phyloP scores from a whole-genome alignment of 2,113 vertebrate genomes.

The Pristiophorus japonicus region DNA sequence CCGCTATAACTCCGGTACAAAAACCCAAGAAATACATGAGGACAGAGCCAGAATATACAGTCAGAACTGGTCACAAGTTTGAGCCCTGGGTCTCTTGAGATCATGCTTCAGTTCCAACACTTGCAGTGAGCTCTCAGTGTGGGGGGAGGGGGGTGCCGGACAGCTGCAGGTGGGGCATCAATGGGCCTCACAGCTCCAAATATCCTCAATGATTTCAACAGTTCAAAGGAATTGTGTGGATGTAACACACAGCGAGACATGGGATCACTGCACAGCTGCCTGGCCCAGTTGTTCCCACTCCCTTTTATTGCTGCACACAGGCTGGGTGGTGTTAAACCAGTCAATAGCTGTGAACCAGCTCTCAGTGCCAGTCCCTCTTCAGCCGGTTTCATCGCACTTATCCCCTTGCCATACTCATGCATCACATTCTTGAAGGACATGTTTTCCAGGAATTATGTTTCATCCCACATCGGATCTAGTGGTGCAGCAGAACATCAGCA shows the following conservation, averaged over 20 bases:
- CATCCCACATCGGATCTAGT: not conserved
- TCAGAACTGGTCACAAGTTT: not conserved
- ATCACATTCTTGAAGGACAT: not conserved
- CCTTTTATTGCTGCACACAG: too few species aligned
- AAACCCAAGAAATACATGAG: not conserved
- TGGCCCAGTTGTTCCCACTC: not conserved
- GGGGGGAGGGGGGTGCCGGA: not conserved
- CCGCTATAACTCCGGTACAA: not conserved
- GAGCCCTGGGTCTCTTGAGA: not conserved
- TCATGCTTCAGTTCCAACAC: not conserved
- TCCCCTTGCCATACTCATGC: not conserved
- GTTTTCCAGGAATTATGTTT: not conserved
- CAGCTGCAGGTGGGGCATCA: not conserved
- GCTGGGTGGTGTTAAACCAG: not conserved
- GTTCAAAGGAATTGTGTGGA: not conserved
- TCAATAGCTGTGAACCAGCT: not conserved
- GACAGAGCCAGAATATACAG: too few species aligned
- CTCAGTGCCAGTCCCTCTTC: not conserved
- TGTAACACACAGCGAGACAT: not conserved
- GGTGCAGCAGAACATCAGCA: not conserved
- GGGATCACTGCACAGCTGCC: not conserved
- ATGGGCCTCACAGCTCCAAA: not conserved
- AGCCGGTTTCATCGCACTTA: not conserved
- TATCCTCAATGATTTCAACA: not conserved
- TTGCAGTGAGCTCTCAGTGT: not conserved